These are phyloP conservation scores for Dreissena rostriformis DNA, from an alignment of 1,140 invertebrate species.

Conservation along the genomic window DNA sequence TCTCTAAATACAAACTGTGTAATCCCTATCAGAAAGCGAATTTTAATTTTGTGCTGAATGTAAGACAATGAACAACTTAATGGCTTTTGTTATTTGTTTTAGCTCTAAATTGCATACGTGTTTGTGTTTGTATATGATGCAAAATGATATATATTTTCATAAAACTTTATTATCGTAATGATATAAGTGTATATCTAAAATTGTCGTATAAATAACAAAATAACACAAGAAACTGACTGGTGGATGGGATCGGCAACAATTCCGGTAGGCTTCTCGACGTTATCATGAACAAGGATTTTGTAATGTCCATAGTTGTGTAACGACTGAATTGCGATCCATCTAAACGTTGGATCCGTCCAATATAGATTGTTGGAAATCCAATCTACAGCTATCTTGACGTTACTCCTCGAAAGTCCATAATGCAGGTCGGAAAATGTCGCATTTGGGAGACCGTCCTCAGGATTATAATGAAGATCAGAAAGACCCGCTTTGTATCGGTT, in stretches of 20 bases:
- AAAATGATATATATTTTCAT: no score
- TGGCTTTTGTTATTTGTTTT: no score
- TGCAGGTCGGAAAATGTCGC: not conserved
- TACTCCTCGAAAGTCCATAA: not conserved
- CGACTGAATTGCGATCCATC: conserved; percentile 12
- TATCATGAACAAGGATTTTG: conserved; percentile 17
- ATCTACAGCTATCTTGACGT: not conserved
- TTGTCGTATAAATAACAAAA: no score
- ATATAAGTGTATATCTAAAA: no score
- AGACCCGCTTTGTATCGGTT: conserved; percentile 8
- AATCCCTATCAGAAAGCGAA: no score
- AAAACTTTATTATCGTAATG: no score
- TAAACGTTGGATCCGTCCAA: conserved; percentile 31
- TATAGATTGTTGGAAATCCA: conserved; percentile 30
- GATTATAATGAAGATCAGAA: not conserved
- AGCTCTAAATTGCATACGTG: no score
- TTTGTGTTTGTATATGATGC: no score
- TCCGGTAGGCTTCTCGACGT: not conserved
- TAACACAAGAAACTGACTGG: not conserved
- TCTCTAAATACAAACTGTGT: no score
- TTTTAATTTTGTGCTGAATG: no score
- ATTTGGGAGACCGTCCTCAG: not conserved
- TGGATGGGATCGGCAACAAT: conserved; percentile 2
- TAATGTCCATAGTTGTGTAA: not conserved
- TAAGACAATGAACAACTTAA: no score